Conservation (phyloP, 2,113 vertebrate species). For the Atrichornis clamosus region DNA sequence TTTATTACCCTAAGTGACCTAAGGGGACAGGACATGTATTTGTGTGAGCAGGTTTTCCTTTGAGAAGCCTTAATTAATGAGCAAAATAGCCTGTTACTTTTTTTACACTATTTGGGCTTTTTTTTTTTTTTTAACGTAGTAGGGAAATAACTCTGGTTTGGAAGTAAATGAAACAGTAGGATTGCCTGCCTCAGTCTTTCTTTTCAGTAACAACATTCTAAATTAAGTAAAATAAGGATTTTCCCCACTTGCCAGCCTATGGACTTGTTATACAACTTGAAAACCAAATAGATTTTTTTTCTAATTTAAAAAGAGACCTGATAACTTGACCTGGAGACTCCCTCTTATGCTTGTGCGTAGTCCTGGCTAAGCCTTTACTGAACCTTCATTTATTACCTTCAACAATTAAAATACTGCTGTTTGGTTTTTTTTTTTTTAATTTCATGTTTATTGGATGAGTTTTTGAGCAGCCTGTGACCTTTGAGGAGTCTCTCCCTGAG, state of each 20-base stretch:
- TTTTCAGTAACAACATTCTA: not conserved
- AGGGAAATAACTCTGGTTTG: not conserved
- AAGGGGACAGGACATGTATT: not conserved
- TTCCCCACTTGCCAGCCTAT: not conserved
- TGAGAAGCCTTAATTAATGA: not conserved
- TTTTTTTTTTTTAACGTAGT: not conserved
- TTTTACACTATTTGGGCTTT: accelerated
- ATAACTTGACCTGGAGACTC: no score
- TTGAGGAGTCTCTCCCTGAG: not conserved
- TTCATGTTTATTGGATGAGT: not conserved
- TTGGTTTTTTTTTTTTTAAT: not conserved
- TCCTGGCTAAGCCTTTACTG: not conserved
- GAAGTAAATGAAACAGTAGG: not conserved
- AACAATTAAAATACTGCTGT: not conserved
- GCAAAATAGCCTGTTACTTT: not conserved
- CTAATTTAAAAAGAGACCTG: not conserved
- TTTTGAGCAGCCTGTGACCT: not conserved
- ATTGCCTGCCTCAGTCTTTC: not conserved
- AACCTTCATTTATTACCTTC: not conserved
- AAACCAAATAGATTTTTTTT: not conserved
- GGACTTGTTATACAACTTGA: not conserved
- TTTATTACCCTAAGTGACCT: not conserved
- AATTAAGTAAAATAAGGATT: not conserved
- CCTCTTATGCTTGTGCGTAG: not conserved
- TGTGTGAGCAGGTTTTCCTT: not conserved